Evolutionary conservation across 2,888 invertebrate species (phyloP).

Genomic region (Drosophila koepferae): DNA sequence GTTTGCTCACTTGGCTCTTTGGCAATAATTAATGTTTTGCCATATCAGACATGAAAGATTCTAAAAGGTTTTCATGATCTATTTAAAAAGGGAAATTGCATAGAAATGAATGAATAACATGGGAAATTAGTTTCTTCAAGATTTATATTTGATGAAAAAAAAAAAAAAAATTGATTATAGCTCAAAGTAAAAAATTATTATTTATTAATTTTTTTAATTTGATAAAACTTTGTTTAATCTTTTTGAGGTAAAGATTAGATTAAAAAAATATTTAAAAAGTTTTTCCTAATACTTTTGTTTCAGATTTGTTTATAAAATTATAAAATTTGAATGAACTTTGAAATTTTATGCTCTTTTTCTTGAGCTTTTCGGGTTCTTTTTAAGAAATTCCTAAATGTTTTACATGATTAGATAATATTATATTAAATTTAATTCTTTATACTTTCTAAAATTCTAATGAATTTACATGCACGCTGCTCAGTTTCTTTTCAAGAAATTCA

Average conservation of each 20-base stretch:
- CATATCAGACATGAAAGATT: no score
- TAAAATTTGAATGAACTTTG: neutral
- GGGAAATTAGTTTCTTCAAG: neutral
- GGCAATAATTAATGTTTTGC: neutral
- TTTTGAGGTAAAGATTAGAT: no score
- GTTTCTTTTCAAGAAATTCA: neutral
- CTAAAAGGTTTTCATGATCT: neutral
- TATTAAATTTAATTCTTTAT: neutral
- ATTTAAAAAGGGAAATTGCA: neutral
- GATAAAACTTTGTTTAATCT: no score
- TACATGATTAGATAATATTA: neutral
- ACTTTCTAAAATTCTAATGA: neutral
- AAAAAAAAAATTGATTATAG: neutral
- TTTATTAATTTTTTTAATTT: no score
- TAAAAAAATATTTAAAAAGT: no score
- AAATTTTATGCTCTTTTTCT: neutral
- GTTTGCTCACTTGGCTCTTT: neutral
- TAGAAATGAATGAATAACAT: neutral
- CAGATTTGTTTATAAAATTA: neutral
- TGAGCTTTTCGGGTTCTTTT: neutral
- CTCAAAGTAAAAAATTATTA: neutral
- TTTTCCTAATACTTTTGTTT: no score
- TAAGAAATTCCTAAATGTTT: neutral
- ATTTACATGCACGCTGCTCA: neutral
- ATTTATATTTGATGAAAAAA: neutral